Evolutionary conservation across 2,888 invertebrate genomes (phyloP), one percentile per base, ranked within the genome.

Genomic region (Acronicta psi): DNA sequence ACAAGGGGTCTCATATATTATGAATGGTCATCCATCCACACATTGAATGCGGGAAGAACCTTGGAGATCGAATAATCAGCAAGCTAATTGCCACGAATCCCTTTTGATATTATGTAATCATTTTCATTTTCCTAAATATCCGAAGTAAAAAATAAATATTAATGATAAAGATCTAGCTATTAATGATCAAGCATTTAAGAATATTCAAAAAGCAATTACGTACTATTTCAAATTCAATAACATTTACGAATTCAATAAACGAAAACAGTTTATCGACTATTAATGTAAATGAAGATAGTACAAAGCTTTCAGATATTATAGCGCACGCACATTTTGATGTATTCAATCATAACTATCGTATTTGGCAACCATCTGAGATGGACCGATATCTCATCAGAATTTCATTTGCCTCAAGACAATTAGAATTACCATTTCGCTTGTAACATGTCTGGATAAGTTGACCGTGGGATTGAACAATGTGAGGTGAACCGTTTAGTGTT

Each of bases 401-500:
- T 62, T 68, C 51, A 60, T 73, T 67, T 45, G 49, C 45, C 43
- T 58, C 64, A 60, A 57, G 52, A 47, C 54, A 75, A 57, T 69
- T 66, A 60, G 31, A 60, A 73, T 71, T 71, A 73, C 42, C 66
- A 74, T 74, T 74, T 69, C 31, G 69, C 69, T 62, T 38, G 43
- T 41, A 42, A 57, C 59, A 59, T 47, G 66, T 62, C 73, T 66
- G 61, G 36, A 3, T 43, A 50, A 49, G 25, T 66, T 57, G 75
- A 59, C 75, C 59, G 57, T 54, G 54, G 38, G 49, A 45, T 36
- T 42, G 44, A 44, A n/a, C 44, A 56, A 54, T 57, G 41, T 57
- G 54, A 55, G 56, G 45, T 47, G 31, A 42, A 62, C 31, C 49
- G 38, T 57, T 63, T 45, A 43, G 34, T 42, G 17, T 16, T 47